These are phyloP conservation scores for Ceratothoa steindachneri DNA, from an alignment of 2,888 invertebrate species.

Conservation along the genomic window DNA sequence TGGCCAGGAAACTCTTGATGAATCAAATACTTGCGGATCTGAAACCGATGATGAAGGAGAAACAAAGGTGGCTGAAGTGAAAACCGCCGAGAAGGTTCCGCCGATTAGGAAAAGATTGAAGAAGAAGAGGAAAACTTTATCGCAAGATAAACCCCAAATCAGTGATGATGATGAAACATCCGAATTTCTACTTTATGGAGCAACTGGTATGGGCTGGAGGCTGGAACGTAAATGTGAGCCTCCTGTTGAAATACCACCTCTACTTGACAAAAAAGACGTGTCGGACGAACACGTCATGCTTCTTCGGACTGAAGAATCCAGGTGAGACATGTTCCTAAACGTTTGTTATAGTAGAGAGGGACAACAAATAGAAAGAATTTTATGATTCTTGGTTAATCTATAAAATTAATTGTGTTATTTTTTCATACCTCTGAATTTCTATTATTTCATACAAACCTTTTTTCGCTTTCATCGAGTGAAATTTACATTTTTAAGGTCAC, in stretches of 20 bases:
- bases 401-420: too few relatives aligned
- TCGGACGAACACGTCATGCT: background rate
- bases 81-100: background rate
- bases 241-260: background rate
- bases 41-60: slow-evolving; percentile 2
- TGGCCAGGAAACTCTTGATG: background rate
- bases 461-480: too few relatives aligned
- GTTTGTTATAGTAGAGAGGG: too few relatives aligned
- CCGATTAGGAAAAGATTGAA: background rate
- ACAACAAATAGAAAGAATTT: too few relatives aligned
- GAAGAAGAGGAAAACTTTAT: background rate
- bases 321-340: background rate
- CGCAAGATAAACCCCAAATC: background rate
- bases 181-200: background rate
- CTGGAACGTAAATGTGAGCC: background rate
- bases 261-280: background rate
- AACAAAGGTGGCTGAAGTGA: background rate
- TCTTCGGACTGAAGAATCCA: background rate
- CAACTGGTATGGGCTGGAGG: background rate
- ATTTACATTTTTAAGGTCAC: too few relatives aligned
- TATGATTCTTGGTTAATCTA: too few relatives aligned
- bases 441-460: too few relatives aligned
- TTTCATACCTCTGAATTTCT: too few relatives aligned
- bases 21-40: background rate
- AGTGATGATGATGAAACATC: background rate